Evolutionary conservation across 2,113 vertebrate species (phyloP).

Genomic region (Campylomormyrus numenius): DNA sequence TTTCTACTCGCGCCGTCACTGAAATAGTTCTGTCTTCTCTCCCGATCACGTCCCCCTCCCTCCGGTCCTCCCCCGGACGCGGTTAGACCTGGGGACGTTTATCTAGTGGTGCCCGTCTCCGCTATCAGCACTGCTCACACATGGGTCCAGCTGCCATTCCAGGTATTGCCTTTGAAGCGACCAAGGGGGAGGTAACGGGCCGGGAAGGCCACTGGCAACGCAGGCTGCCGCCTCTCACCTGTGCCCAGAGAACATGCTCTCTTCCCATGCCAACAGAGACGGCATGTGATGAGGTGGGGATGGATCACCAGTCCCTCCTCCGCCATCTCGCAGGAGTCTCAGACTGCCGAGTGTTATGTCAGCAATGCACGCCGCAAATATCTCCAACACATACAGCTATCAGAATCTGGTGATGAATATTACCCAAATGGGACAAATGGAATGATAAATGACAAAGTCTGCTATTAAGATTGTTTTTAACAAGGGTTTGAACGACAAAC

Average conservation of each 20-base stretch:
- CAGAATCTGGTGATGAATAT: not conserved
- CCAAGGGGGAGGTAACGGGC: not conserved
- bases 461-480: not conserved
- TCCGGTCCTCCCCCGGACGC: not conserved
- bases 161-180: not conserved
- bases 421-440: not conserved
- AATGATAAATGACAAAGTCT: not conserved
- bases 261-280: not conserved
- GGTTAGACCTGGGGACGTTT: not conserved
- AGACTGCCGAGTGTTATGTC: not conserved
- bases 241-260: not conserved
- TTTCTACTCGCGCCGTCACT: not conserved
- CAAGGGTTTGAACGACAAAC: not conserved
- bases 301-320: not conserved
- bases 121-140: not conserved
- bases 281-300: not conserved
- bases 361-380: not conserved
- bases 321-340: not conserved
- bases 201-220: too few relatives aligned
- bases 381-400: not conserved
- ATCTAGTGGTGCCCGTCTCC: not conserved
- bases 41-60: not conserved
- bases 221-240: not conserved
- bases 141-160: not conserved
- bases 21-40: not conserved